These are phyloP conservation scores for Melanophora roralis DNA, from an alignment of 2,888 invertebrate genomes.

Conservation along the genomic window DNA sequence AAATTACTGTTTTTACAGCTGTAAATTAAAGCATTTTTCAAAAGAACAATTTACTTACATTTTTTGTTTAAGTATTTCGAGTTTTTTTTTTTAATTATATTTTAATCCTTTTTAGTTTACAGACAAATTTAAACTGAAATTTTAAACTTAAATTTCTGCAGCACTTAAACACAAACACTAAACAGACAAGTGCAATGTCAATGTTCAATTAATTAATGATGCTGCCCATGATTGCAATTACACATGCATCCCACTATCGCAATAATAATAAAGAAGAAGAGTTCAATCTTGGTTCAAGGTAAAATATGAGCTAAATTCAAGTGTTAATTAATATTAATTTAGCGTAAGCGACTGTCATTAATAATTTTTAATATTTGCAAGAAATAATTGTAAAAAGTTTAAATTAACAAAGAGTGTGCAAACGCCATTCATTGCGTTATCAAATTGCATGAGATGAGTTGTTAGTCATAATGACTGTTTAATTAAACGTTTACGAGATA, in stretches of 20 bases:
- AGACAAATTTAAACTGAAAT: slow-evolving; percentile 1
- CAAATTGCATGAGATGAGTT: too few species aligned
- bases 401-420: too few species aligned
- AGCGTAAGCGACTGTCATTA: not conserved
- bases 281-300: slow-evolving; percentile 56
- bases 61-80: too few species aligned
- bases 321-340: slow-evolving; percentile 50
- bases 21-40: too few species aligned
- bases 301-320: not conserved
- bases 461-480: too few species aligned
- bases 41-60: too few species aligned
- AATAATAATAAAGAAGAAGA: not conserved
- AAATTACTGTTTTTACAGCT: too few species aligned
- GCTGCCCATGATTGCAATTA: not conserved
- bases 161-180: not conserved
- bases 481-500: too few species aligned
- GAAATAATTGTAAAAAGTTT: not conserved
- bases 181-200: slow-evolving; percentile 33
- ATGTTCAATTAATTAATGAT: slow-evolving; percentile 29
- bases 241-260: slow-evolving; percentile 17
- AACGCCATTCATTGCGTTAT: too few species aligned
- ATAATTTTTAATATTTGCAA: not conserved
- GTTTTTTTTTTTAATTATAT: too few species aligned
- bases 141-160: too few species aligned
- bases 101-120: not conserved